A percentile compares a stretch with the other conserved stretches of the same genome.
phyloP scores from a whole-genome alignment of 2,113 vertebrate genomes.

The Zosterops lateralis region DNA sequence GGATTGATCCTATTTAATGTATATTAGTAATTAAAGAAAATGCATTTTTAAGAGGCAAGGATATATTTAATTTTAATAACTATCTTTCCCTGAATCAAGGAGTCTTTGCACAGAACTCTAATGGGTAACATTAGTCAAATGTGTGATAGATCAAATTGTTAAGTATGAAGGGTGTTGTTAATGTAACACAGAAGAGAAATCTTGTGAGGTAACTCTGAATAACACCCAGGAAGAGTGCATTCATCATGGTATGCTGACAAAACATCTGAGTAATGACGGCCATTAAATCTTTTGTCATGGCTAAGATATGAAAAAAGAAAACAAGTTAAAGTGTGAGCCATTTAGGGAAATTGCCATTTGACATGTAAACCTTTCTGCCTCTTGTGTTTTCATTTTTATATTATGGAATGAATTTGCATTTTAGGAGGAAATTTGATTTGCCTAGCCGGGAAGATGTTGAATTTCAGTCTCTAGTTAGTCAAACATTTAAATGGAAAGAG shows the following conservation, averaged over 20 bases:
- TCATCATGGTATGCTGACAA: conserved; percentile 61
- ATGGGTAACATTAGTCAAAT: conserved; percentile 53
- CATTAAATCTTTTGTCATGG: conserved; percentile 60
- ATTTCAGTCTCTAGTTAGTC: neutral
- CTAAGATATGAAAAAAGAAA: conserved; percentile 34
- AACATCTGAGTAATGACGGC: conserved; percentile 65
- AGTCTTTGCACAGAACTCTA: conserved; percentile 39
- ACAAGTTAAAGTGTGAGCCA: conserved; percentile 40
- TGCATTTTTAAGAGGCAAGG: conserved; percentile 34
- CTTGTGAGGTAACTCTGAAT: conserved; percentile 51
- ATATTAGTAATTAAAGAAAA: conserved; percentile 61
- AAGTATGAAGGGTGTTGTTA: conserved; percentile 57
- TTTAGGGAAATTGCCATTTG: conserved; percentile 48
- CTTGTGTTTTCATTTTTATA: neutral
- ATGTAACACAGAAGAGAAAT: conserved; percentile 49
- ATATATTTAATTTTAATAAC: conserved; percentile 61
- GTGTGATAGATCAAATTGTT: conserved; percentile 55
- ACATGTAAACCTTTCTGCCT: conserved; percentile 40
- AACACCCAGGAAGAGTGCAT: conserved; percentile 35
- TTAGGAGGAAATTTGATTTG: neutral
- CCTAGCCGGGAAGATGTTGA: neutral
- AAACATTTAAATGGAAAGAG: neutral
- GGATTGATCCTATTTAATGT: conserved; percentile 41
- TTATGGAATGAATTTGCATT: neutral
- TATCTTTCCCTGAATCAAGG: neutral